Percentiles rank a stretch among this genome's conserved stretches.
Evolutionary conservation across 2,888 invertebrate genomes (phyloP).

Genomic region (Trimorus sp.): DNA sequence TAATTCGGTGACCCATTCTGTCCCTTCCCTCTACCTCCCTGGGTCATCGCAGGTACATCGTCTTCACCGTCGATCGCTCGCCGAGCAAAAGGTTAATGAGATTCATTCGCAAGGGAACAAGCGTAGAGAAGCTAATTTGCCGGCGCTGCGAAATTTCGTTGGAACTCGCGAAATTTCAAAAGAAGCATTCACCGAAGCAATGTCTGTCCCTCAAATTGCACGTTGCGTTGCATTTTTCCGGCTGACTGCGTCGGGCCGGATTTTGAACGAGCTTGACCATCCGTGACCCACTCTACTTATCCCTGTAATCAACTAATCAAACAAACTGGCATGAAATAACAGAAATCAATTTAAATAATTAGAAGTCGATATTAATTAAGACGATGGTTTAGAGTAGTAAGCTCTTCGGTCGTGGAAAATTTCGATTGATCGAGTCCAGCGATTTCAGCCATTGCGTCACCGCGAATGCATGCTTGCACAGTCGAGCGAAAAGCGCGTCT

Average conservation of each 20-base stretch:
- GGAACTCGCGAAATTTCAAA: constrained; percentile 8
- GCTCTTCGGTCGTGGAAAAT: no score
- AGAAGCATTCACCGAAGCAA: constrained; percentile 7
- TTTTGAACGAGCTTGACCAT: no score
- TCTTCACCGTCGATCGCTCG: constrained; percentile 32
- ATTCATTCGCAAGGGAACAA: constrained; percentile 41
- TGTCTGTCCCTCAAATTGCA: constrained; percentile 29
- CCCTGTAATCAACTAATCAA: no score
- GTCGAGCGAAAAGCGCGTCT: constrained; percentile 11
- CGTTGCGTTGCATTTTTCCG: constrained; percentile 34
- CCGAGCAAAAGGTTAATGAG: constrained; percentile 50
- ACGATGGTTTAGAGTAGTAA: no score
- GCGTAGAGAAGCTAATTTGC: constrained; percentile 19
- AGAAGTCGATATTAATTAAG: no score
- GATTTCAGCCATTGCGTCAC: constrained; percentile 10
- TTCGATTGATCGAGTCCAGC: no score
- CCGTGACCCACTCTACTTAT: no score
- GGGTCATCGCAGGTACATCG: constrained; percentile 1
- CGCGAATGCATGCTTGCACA: constrained; percentile 6
- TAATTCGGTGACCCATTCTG: not conserved
- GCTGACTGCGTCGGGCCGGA: constrained; percentile 9
- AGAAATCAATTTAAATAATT: no score
- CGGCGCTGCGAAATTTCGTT: constrained; percentile 15
- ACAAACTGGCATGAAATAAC: no score
- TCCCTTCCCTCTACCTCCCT: not conserved